Evolutionary conservation across 2,797 vertebrate species (phyloP), one percentile per base, ranked within the genome.

Genomic region (Sebastes vulpes): DNA sequence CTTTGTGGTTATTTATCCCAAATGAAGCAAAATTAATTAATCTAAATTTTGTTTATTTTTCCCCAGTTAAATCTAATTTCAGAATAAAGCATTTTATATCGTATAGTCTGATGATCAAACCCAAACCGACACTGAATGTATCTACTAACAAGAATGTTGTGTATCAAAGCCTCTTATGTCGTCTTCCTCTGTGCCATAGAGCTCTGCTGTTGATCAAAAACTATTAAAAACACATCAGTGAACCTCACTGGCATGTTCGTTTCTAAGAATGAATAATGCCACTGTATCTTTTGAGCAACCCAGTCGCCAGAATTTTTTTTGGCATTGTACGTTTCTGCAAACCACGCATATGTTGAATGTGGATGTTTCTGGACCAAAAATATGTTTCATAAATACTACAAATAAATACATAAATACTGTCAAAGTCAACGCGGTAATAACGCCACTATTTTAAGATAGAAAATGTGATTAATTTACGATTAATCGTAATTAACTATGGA

Each of bases 241-340:
- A 56, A 23, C 23, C 53, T 21, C 53, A 21, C 2, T 52, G 50
- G 9, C 20, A 23, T 21, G 4, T 23, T 46, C 14, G 38, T 46
- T 46, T 0, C 0, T 46, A 18, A 46, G 6, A 46, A 18, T 46
- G 14, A 42, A 42, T 42, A 14, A 2, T 0, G 35, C 35, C 0
- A 0, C 38, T 46, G 38, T 46, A 16, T 6, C 38, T 42, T 42
- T 42, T 1, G 12, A 42, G 14, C 38, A 18, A 18, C 14, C 38
- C 14, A 6, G 14, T 46, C 14, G 0, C 0, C 38, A 46, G 38
- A 46, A n/a, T n/a, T n/a, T n/a, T n/a, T n/a, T n/a, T n/a, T n/a
- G 38, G 38, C 38, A 14, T 16, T 42, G 38, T 42, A 42, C 12
- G 1, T 42, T 2, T 38, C 12, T 38, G 35, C 12, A 21, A 23